Percentiles rank a stretch among this genome's conserved stretches.
These are phyloP conservation scores for Agrypnus murinus DNA, from an alignment of 2,888 invertebrate genomes.

Conservation along the genomic window DNA sequence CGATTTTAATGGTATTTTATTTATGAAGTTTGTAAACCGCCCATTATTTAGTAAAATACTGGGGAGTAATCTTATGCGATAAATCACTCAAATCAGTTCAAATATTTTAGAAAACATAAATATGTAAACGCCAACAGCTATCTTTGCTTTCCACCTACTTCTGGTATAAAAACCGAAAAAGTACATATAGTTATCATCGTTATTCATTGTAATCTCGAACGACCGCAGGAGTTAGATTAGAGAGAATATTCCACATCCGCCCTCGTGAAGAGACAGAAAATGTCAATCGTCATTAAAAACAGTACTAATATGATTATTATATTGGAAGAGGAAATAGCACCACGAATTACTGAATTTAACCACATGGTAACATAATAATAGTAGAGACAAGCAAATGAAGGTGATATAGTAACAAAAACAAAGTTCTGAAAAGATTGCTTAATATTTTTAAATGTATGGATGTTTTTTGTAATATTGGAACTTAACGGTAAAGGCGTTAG, in stretches of 20 bases:
- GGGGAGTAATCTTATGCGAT: neutral
- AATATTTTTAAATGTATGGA: too few species aligned
- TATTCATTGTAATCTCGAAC: constrained; percentile 29
- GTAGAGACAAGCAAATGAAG: too few species aligned
- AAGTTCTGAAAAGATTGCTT: too few species aligned
- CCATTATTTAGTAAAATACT: constrained; percentile 5
- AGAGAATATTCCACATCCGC: constrained; percentile 33
- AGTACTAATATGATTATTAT: constrained; percentile 4
- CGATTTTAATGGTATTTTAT: neutral
- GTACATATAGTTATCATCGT: constrained; percentile 28
- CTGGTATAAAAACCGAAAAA: constrained; percentile 27
- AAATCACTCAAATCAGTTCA: constrained; percentile 13
- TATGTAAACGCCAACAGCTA: constrained; percentile 25
- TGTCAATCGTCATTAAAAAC: constrained; percentile 38
- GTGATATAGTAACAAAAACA: too few species aligned
- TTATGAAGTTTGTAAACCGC: neutral
- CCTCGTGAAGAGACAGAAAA: constrained; percentile 30
- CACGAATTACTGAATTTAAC: constrained; percentile 6
- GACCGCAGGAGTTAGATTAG: constrained; percentile 34
- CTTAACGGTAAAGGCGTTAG: too few species aligned
- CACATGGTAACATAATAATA: too few species aligned
- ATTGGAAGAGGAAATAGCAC: constrained; percentile 8
- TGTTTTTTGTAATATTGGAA: too few species aligned
- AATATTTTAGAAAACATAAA: constrained; percentile 26
- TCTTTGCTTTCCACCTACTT: constrained; percentile 24